Evolutionary conservation across 2,888 invertebrate species (phyloP).

Genomic region (Tubulanus polymorphus): DNA sequence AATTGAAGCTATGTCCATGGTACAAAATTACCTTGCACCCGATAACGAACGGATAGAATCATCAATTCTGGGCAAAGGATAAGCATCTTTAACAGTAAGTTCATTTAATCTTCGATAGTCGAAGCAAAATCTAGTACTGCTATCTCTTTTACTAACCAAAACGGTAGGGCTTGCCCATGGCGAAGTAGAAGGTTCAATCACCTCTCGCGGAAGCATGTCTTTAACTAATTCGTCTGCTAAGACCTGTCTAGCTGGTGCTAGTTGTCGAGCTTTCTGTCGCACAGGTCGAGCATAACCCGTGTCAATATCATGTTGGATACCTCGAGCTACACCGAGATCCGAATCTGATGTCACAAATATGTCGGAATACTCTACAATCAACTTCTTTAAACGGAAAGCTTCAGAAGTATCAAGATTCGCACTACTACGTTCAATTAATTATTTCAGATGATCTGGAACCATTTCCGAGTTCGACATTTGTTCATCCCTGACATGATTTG

Average conservation of each 20-base stretch:
- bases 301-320: background rate
- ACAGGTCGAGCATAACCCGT: background rate
- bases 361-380: too few species aligned
- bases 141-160: background rate
- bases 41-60: background rate
- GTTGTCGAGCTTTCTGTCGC: background rate
- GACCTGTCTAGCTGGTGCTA: background rate
- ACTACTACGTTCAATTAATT: too few species aligned
- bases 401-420: too few species aligned
- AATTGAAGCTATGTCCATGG: slow-evolving; percentile 11
- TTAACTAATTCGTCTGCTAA: background rate
- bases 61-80: slow-evolving; percentile 1
- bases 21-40: slow-evolving; percentile 5
- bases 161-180: background rate
- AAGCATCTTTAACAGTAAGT: background rate
- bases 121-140: slow-evolving; percentile 1
- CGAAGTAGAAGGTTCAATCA: background rate
- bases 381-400: too few species aligned
- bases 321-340: too few species aligned
- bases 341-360: too few species aligned
- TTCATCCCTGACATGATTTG: too few species aligned
- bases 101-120: slow-evolving; percentile 5
- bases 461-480: too few species aligned
- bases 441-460: too few species aligned
- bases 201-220: background rate